A percentile compares a stretch with the other conserved stretches of the same genome.
Evolutionary conservation across 2,888 invertebrate species (phyloP).

Genomic region (Mythimna vitellina): DNA sequence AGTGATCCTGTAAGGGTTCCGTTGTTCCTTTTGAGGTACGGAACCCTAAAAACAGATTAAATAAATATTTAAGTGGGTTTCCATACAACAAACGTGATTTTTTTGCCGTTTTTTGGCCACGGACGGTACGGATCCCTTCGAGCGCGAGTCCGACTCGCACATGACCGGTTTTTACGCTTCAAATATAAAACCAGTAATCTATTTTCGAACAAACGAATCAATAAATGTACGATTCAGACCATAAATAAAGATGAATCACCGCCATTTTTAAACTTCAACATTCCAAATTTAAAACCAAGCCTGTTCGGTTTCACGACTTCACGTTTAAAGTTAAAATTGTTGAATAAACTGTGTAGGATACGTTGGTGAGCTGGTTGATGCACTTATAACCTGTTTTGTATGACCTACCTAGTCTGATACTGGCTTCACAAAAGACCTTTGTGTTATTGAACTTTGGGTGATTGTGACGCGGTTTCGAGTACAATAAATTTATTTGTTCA

Average conservation of each 20-base stretch:
- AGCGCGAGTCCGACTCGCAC: too few species aligned
- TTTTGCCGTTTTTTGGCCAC: too few species aligned
- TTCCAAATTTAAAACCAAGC: constrained; percentile 30
- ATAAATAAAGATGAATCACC: constrained; percentile 27
- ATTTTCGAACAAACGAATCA: not conserved
- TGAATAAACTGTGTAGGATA: constrained; percentile 30
- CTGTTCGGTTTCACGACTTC: constrained; percentile 33
- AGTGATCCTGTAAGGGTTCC: too few species aligned
- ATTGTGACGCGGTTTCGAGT: constrained; percentile 29
- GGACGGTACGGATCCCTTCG: too few species aligned
- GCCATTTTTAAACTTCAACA: constrained; percentile 17
- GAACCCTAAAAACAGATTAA: too few species aligned
- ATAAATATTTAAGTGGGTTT: too few species aligned
- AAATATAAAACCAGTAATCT: not conserved
- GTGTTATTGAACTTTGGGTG: constrained; percentile 58
- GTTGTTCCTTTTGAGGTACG: too few species aligned
- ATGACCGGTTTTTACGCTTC: too few species aligned
- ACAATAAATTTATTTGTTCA: not conserved
- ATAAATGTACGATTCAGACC: not conserved
- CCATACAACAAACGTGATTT: too few species aligned
- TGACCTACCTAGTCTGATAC: constrained; percentile 55
- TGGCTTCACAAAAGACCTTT: constrained; percentile 50
- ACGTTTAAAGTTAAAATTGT: constrained; percentile 36
- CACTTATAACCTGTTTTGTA: constrained; percentile 47
- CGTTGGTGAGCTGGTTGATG: constrained; percentile 39